Evolutionary conservation across 2,797 vertebrate genomes (phyloP), one percentile per base, ranked within the genome.

Genomic region (Morelia viridis): DNA sequence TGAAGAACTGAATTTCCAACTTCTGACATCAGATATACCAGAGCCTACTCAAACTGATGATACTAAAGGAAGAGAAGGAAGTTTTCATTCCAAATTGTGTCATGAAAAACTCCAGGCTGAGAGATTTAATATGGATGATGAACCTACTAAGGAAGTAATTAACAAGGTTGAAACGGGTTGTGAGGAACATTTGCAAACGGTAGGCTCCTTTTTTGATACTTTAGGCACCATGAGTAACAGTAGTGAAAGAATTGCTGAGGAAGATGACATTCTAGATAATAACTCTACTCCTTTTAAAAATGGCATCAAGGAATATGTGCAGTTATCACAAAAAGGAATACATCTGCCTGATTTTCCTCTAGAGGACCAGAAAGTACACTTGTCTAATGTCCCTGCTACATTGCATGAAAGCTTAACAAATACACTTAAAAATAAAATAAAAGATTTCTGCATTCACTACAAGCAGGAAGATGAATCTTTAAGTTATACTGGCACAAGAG

Each of bases 401-500:
- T 35, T 94, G 61, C 35, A 90, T 50, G 92, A 96, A 91, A 94
- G 94, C 8, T 76, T 97, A 87, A 93, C 93, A 64, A 94, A 56
- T 86, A 31, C 93, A 31, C 91, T 97, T 58, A 92, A 95, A 58
- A 95, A 46, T 57, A 95, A 87, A 4, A 60, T 95, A 64, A 96
- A 96, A 93, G 94, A 91, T 88, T 93, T 64, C 62, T 80, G 62
- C 12, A 0, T 60, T 53, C 94, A 60, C 91, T 92, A 50, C 93
- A 96, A 93, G 57, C 95, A 95, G 6, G 60, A 92, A 89, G 92
- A 84, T 35, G 95, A 96, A 90, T 65, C 93, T 87, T 71, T 95
- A 85, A 91, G 87, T 93, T 96, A 93, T 84, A 93, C 64, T 22
- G 94, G 97, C 58, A 95, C 96, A 64, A 95, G 93, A 94, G 87